Evolutionary conservation across 2,888 invertebrate species (phyloP).

Genomic region (Platypus cylindrus): DNA sequence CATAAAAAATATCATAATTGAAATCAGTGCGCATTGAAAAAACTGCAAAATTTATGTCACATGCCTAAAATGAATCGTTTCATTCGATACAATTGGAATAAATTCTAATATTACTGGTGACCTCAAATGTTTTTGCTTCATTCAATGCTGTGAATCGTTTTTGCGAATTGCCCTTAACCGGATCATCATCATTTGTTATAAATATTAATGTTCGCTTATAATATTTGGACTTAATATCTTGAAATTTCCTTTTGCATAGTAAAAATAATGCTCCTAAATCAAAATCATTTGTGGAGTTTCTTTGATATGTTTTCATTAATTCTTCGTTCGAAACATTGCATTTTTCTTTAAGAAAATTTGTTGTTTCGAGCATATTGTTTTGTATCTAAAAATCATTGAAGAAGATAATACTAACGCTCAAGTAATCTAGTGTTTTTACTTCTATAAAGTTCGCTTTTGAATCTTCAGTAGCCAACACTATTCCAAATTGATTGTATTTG

Average conservation of each 20-base stretch:
- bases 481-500: slow-evolving; percentile 22
- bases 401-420: too few relatives aligned
- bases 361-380: slow-evolving; percentile 19
- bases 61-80: slow-evolving; percentile 6
- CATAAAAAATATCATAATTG: slow-evolving; percentile 24
- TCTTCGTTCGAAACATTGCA: slow-evolving; percentile 16
- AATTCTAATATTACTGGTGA: not conserved
- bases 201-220: slow-evolving; percentile 22
- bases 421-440: slow-evolving; percentile 9
- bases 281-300: slow-evolving; percentile 16
- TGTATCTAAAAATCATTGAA: slow-evolving; percentile 17
- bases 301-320: slow-evolving; percentile 18
- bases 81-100: not conserved
- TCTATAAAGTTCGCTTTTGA: slow-evolving; percentile 14
- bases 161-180: slow-evolving; percentile 19
- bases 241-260: slow-evolving; percentile 24
- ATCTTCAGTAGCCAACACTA: slow-evolving; percentile 21
- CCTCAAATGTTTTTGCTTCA: slow-evolving; percentile 24
- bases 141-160: slow-evolving; percentile 24
- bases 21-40: slow-evolving; percentile 21
- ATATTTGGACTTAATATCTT: slow-evolving; percentile 19
- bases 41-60: slow-evolving; percentile 21
- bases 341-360: slow-evolving; percentile 21
- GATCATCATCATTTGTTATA: slow-evolving; percentile 26
- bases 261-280: slow-evolving; percentile 24